Base-by-base conservation (phyloP, 2,797 vertebrate genomes). In the Pteronotus mesoamericanus region DNA sequence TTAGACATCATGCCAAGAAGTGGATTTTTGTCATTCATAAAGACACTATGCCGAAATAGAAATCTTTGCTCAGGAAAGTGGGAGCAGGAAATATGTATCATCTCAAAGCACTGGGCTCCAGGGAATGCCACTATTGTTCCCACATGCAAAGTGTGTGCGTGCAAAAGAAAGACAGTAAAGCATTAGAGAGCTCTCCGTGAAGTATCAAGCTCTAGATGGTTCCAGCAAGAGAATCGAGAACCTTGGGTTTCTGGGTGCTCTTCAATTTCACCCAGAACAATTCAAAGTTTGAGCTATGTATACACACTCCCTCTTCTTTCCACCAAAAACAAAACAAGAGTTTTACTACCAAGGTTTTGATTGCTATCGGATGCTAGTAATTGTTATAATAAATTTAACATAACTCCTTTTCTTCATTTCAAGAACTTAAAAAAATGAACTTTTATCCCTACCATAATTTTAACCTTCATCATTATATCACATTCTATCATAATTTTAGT, bases 1-100 rank as follows among this genome's bases (percentile, higher is more conserved):
- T 46, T 92, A n/a, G 12, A 68, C 16, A 84, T 32, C 12, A 66
- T 92, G 37, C 61, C 78, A 66, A 86, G 53, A 71, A 37, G n/a
- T 69, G 6, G n/a, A 26, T 29, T 46, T 34, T 2, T 91, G 29
- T 37, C 88, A 89, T 82, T 48, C 66, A 80, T 34, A 64, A 69
- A 80, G 87, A 85, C 57, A 29, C 21, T 14, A 92, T n/a, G 53
- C 51, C 83, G 26, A 91, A 89, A 88, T 69, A 94, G 77, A 90
- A 92, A 71, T 74, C n/a, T 84, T 22, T 78, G 46, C 55, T 71
- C 7, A 32, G 34, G 34, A 32, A 88, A 46, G 16, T 55, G 19
- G 14, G 46, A 78, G 46, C 24, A 16, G 59, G 34, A 89, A 86
- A 74, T 68, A 4, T 44, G 53, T 42, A 72, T 89, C 57, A 71